phyloP scores from a whole-genome alignment of 2,113 vertebrate genomes.

The Lutjanus erythropterus region DNA sequence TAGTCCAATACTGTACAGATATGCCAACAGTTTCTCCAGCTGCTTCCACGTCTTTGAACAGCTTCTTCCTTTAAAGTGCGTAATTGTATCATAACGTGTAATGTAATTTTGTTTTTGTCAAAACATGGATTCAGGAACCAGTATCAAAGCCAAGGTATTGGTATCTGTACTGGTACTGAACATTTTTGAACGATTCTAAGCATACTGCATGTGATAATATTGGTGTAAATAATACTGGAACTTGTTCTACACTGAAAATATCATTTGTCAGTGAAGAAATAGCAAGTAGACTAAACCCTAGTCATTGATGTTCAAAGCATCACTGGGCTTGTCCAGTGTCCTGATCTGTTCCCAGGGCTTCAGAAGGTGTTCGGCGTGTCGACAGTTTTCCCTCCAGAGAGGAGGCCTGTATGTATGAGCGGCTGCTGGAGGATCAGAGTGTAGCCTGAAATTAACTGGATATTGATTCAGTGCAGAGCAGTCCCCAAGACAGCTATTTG shows the following conservation, averaged over 20 bases:
- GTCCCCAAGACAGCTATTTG: slow-evolving; percentile 72
- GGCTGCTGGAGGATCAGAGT: slow-evolving; percentile 68
- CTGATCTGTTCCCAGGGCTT: slow-evolving; percentile 29
- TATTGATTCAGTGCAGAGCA: slow-evolving; percentile 77
- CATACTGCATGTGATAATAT: too few species aligned
- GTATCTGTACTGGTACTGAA: too few species aligned
- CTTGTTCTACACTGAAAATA: neutral
- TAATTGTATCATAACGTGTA: too few species aligned
- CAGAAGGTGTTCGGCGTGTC: slow-evolving; percentile 58
- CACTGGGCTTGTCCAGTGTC: slow-evolving; percentile 32
- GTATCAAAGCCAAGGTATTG: too few species aligned
- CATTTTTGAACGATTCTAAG: too few species aligned
- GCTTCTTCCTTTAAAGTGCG: too few species aligned
- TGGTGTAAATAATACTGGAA: neutral
- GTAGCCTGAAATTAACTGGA: slow-evolving; percentile 80
- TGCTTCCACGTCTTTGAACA: too few species aligned
- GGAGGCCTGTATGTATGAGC: slow-evolving; percentile 59
- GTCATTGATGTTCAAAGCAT: slow-evolving; percentile 29
- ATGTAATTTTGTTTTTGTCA: too few species aligned
- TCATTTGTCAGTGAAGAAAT: slow-evolving; percentile 25
- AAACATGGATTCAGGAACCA: too few species aligned
- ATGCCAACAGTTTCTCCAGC: too few species aligned
- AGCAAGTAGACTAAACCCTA: neutral
- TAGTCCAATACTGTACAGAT: too few species aligned
- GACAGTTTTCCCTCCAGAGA: slow-evolving; percentile 62